Percentiles rank a stretch among this genome's conserved stretches.
These are phyloP conservation scores for Thaumetopoea pityocampa DNA, from an alignment of 1,140 invertebrate genomes.

Conservation along the genomic window DNA sequence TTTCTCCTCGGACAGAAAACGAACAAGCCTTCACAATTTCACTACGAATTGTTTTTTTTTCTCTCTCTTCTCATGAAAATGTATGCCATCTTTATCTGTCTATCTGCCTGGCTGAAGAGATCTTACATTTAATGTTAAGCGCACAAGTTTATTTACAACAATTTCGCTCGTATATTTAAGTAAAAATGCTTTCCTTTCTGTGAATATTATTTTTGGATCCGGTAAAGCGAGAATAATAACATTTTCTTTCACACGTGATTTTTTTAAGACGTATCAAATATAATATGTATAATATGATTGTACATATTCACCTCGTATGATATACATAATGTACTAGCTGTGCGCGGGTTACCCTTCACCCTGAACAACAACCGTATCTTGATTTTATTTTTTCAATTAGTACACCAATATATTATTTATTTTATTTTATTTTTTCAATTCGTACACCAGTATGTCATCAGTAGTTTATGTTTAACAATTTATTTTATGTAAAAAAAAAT, in stretches of 20 bases:
- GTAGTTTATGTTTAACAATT: no score
- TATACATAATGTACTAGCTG: no score
- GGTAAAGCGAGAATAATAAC: constrained; percentile 30
- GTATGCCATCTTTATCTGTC: constrained; percentile 62
- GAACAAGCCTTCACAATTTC: constrained; percentile 44
- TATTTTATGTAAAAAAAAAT: no score
- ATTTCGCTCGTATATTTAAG: constrained; percentile 39
- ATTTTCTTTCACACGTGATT: constrained; percentile 26
- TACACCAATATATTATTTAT: no score
- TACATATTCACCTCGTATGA: no score
- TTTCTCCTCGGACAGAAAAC: constrained; percentile 40
- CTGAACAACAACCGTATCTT: no score
- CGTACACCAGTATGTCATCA: no score
- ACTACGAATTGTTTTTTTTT: constrained; percentile 39
- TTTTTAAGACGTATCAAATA: no score
- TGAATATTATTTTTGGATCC: constrained; percentile 48
- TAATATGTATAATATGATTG: no score
- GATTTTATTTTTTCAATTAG: no score
- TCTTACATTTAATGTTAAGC: constrained; percentile 65
- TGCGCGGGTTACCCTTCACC: no score
- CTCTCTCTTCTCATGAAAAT: constrained; percentile 61
- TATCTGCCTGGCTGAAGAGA: constrained; percentile 55
- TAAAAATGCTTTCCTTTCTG: constrained; percentile 37
- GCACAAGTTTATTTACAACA: constrained; percentile 52
- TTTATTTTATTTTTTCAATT: no score